Percentiles rank a stretch among this genome's conserved stretches.
These are phyloP conservation scores for Plagodis dolabraria DNA, from an alignment of 2,888 invertebrate genomes.

Conservation along the genomic window DNA sequence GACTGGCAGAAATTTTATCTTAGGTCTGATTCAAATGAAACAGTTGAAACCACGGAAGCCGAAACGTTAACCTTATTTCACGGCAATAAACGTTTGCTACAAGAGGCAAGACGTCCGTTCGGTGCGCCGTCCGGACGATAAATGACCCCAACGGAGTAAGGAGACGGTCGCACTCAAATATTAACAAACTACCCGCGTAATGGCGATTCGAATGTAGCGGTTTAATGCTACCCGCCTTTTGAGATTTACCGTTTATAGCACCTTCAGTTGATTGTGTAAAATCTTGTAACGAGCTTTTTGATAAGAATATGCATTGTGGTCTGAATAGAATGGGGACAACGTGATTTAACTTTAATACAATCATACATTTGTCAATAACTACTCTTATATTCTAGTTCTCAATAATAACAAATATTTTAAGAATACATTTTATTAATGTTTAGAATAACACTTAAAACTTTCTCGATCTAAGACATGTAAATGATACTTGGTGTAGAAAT, in stretches of 20 bases:
- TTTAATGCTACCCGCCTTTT: conserved; percentile 55
- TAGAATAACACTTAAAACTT: too few species aligned
- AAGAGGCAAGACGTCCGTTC: conserved; percentile 59
- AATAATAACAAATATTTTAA: too few species aligned
- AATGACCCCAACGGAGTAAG: conserved; percentile 61
- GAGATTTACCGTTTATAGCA: conserved; percentile 44
- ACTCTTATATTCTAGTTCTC: too few species aligned
- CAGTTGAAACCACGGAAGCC: conserved; percentile 30
- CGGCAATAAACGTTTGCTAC: conserved; percentile 58
- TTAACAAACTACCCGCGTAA: conserved; percentile 76
- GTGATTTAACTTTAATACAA: too few species aligned
- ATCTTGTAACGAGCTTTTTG: conserved; percentile 22
- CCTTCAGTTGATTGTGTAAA: conserved; percentile 40
- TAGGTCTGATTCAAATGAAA: conserved; percentile 23
- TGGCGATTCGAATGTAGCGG: conserved; percentile 63
- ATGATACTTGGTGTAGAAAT: too few species aligned
- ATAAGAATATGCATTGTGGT: neutral
- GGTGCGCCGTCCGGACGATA: conserved; percentile 56
- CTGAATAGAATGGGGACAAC: too few species aligned
- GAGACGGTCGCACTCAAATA: conserved; percentile 73
- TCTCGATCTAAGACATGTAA: too few species aligned
- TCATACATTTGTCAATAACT: too few species aligned
- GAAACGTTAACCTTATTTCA: conserved; percentile 41
- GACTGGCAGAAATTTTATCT: too few species aligned
- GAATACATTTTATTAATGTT: too few species aligned